Conservation (phyloP, 2,888 invertebrate species). For the Andrena haemorrhoa region DNA sequence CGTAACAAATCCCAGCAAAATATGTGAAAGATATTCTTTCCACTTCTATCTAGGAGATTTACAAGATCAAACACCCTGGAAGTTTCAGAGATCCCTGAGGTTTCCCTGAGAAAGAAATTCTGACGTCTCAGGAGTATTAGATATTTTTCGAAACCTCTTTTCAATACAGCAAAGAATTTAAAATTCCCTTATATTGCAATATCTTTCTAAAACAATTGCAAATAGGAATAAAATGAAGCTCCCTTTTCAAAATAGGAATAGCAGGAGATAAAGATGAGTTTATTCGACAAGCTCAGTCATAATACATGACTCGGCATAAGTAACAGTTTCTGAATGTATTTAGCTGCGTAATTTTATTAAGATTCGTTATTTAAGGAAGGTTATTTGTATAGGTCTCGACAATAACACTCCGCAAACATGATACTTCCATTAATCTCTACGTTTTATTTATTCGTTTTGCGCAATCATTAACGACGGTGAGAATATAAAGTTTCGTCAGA, state of each 20-base stretch:
- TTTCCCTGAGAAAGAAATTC: too few relatives aligned
- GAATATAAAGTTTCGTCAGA: not conserved
- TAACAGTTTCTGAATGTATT: not conserved
- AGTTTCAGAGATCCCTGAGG: too few relatives aligned
- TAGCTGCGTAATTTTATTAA: not conserved
- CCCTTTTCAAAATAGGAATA: not conserved
- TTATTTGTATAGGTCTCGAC: not conserved
- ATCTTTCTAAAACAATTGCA: not conserved
- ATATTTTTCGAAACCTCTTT: too few relatives aligned
- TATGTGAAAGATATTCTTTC: not conserved
- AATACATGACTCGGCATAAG: not conserved
- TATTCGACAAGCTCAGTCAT: not conserved
- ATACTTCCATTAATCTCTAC: slow-evolving; percentile 22
- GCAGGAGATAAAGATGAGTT: not conserved
- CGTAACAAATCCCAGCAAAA: not conserved
- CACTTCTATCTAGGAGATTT: too few relatives aligned
- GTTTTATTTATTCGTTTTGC: slow-evolving; percentile 29
- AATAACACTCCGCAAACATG: slow-evolving; percentile 15
- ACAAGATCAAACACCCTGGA: too few relatives aligned
- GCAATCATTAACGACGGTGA: slow-evolving; percentile 19
- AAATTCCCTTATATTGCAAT: not conserved
- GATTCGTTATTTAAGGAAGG: not conserved
- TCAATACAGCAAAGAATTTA: too few relatives aligned
- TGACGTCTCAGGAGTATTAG: too few relatives aligned
- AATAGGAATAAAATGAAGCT: not conserved